phyloP scores from a whole-genome alignment of 1,140 invertebrate genomes.

The Drosophila nigromelanica region DNA sequence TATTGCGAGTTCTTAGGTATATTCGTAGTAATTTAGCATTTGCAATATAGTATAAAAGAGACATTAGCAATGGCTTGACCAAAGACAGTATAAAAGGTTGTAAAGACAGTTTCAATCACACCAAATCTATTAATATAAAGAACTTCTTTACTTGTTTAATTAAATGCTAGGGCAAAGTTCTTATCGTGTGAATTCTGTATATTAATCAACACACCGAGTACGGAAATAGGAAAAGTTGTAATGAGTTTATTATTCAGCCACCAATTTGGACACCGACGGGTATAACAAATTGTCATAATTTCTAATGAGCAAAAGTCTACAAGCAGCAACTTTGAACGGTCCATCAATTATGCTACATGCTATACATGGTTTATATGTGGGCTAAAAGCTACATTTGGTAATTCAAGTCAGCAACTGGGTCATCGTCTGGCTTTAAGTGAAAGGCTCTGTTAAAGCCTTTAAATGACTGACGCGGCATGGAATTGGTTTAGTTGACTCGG shows the following conservation, averaged over 20 bases:
- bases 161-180: slow-evolving; percentile 51
- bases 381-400: background rate
- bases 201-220: slow-evolving; percentile 43
- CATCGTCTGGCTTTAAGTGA: slow-evolving; percentile 40
- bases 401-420: slow-evolving; percentile 1
- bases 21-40: background rate
- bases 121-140: slow-evolving; percentile 13
- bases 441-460: slow-evolving; percentile 30
- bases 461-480: slow-evolving; percentile 31
- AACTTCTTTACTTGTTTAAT: slow-evolving; percentile 67
- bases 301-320: slow-evolving; percentile 41
- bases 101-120: slow-evolving; percentile 6
- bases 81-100: background rate
- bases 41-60: no score
- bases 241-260: slow-evolving; percentile 77
- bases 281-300: slow-evolving; percentile 67
- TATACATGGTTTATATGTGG: slow-evolving; percentile 5
- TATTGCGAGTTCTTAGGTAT: no score
- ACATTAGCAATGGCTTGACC: no score
- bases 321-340: slow-evolving; percentile 7
- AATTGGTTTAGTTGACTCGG: slow-evolving; percentile 16
- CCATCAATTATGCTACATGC: slow-evolving; percentile 22
- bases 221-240: slow-evolving; percentile 70
- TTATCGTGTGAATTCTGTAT: slow-evolving; percentile 38
- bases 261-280: slow-evolving; percentile 51